A percentile compares a stretch with the other conserved stretches of the same genome.
Conservation (phyloP, 2,797 vertebrate species). For the Thalassophryne amazonica region DNA sequence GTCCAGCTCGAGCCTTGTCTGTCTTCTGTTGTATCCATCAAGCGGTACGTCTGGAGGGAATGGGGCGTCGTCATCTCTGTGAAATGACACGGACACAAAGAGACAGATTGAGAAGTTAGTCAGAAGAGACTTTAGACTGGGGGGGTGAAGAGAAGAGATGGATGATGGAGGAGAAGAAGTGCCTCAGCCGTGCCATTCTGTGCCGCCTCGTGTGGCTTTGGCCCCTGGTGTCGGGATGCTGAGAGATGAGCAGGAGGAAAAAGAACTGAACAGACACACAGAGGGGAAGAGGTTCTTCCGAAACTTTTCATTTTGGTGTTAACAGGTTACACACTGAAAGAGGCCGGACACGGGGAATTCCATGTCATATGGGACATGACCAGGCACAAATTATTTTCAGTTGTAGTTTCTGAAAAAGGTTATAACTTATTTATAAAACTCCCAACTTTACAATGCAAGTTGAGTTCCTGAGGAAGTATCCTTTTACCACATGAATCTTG, state of each 20-base stretch:
- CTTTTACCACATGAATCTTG: no score
- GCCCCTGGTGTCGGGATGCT: slow-evolving; percentile 31
- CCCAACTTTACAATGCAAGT: no score
- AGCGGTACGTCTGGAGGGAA: no score
- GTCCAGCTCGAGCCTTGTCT: not conserved
- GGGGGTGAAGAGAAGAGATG: not conserved
- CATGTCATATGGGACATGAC: no score
- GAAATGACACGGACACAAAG: no score
- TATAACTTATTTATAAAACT: no score
- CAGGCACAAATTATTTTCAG: no score
- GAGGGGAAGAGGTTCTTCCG: slow-evolving; percentile 13
- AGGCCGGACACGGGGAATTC: no score
- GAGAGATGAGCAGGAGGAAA: slow-evolving; percentile 24
- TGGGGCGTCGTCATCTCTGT: no score
- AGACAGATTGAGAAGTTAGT: not conserved
- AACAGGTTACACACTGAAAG: slow-evolving; percentile 13
- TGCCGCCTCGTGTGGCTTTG: not conserved
- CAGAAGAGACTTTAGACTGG: not conserved
- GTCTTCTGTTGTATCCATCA: no score
- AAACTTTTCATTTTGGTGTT: slow-evolving; percentile 15
- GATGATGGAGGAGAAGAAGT: not conserved
- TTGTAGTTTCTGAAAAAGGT: no score
- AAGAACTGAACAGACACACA: slow-evolving; percentile 18
- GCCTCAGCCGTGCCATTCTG: slow-evolving; percentile 27
- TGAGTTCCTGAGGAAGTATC: no score